A percentile compares a stretch with the other conserved stretches of the same genome.
Evolutionary conservation across 1,140 invertebrate species (phyloP).

Genomic region (Campoletis sonorensis): DNA sequence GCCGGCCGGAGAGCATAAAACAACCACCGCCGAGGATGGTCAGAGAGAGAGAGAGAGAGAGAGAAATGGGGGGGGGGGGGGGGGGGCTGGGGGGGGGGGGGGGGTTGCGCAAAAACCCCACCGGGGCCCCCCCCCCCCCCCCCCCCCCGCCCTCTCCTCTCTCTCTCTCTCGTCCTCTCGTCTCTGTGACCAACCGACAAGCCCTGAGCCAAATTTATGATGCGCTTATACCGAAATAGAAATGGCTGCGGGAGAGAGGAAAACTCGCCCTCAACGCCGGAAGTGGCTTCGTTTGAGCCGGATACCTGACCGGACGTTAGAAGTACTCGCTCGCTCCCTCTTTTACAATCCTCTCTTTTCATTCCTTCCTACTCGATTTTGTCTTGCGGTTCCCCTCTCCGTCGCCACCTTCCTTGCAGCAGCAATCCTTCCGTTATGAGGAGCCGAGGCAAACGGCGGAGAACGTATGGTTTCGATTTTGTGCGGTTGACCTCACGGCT

Average conservation of each 20-base stretch:
- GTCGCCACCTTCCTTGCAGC: too few relatives aligned
- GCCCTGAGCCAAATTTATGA: slow-evolving; percentile 70
- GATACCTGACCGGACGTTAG: slow-evolving; percentile 41
- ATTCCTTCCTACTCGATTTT: too few relatives aligned
- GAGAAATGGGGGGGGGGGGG: not conserved
- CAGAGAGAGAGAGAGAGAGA: slow-evolving; percentile 31
- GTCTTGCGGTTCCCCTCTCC: slow-evolving; percentile 34
- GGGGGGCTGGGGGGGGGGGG: too few relatives aligned
- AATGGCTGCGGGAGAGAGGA: slow-evolving; percentile 47
- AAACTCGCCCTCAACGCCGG: slow-evolving; percentile 26
- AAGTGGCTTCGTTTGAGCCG: slow-evolving; percentile 43
- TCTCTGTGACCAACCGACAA: slow-evolving; percentile 31
- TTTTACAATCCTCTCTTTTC: slow-evolving; percentile 21
- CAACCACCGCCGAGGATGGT: slow-evolving; percentile 62
- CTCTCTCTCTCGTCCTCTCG: not conserved
- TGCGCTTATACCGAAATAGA: slow-evolving; percentile 70
- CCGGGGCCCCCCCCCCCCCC: too few relatives aligned
- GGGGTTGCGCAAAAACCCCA: not conserved
- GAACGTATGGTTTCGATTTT: slow-evolving; percentile 6
- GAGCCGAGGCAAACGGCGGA: not conserved
- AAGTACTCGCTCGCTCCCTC: slow-evolving; percentile 7
- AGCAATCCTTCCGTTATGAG: too few relatives aligned
- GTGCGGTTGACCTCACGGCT: slow-evolving; percentile 9
- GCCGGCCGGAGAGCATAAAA: slow-evolving; percentile 71
- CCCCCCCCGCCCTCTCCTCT: not conserved